A percentile compares a stretch with the other conserved stretches of the same genome.
phyloP scores from a whole-genome alignment of 2,888 invertebrate genomes.

The Harpalus rufipes region DNA sequence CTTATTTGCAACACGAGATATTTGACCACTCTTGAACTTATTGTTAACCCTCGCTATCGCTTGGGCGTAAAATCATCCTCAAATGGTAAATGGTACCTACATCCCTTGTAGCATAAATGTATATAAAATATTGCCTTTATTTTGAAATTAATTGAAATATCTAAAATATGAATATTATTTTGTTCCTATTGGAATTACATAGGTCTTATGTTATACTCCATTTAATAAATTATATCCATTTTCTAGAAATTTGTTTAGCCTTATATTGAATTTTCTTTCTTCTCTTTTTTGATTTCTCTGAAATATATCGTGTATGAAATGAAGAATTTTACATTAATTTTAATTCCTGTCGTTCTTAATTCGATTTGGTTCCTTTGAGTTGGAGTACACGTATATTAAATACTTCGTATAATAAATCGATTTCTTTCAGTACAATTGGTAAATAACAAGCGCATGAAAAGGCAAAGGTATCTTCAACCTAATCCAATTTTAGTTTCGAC shows the following conservation, averaged over 20 bases:
- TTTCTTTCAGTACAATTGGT: constrained; percentile 35
- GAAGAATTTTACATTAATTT: not conserved
- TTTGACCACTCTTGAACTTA: no score
- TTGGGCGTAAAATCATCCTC: no score
- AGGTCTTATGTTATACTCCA: not conserved
- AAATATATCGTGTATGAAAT: not conserved
- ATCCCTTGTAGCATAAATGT: no score
- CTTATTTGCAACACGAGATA: no score
- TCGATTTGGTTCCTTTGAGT: constrained; percentile 1
- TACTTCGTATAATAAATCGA: constrained; percentile 17
- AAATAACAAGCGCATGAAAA: constrained; percentile 45
- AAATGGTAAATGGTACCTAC: no score
- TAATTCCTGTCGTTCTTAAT: constrained; percentile 26
- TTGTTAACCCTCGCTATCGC: no score
- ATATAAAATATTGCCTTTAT: no score
- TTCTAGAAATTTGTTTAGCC: not conserved
- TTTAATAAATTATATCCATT: not conserved
- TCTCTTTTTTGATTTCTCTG: not conserved
- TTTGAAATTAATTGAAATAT: no score
- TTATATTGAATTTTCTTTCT: not conserved
- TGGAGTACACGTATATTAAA: constrained; percentile 15
- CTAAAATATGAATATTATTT: not conserved
- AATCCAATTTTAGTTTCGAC: constrained; percentile 61
- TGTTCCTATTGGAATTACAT: not conserved
- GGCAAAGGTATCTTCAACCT: constrained; percentile 35